phyloP scores from a whole-genome alignment of 1,140 invertebrate genomes.

The Helicorthomorpha holstii region DNA sequence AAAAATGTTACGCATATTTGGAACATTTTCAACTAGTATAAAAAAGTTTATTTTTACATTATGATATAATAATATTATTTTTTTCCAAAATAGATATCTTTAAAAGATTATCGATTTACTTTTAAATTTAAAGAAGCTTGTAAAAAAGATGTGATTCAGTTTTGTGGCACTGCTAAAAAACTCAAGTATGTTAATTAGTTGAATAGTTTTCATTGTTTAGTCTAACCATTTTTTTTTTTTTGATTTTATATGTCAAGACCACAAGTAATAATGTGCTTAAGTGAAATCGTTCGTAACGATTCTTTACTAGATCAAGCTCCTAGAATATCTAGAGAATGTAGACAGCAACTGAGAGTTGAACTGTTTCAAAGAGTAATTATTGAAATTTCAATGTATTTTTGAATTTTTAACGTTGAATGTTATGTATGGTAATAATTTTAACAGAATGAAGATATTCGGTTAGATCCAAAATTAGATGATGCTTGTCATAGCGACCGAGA shows the following conservation, averaged over 20 bases:
- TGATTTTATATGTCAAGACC: conserved; percentile 33
- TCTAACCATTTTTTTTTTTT: background rate
- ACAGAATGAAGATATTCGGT: conserved; percentile 59
- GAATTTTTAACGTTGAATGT: background rate
- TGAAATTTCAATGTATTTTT: conserved; percentile 5
- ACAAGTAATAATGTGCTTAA: conserved; percentile 80
- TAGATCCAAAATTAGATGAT: conserved; percentile 60
- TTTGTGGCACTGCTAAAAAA: conserved; percentile 39
- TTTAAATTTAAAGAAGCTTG: conserved; percentile 92
- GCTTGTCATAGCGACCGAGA: conserved; percentile 61
- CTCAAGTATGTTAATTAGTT: conserved; percentile 9
- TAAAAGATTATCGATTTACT: conserved; percentile 88
- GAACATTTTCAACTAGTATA: conserved; percentile 57
- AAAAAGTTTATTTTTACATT: background rate
- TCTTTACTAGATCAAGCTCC: conserved; percentile 59
- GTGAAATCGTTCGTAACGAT: conserved; percentile 73
- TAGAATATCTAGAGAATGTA: conserved; percentile 63
- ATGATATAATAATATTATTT: background rate
- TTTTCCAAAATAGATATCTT: conserved; percentile 22
- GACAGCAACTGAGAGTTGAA: conserved; percentile 66
- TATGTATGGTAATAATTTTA: background rate
- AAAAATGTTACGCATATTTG: conserved; percentile 78
- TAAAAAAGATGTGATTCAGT: conserved; percentile 56
- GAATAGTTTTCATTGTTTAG: background rate
- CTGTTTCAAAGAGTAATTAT: conserved; percentile 46